Base-by-base conservation (phyloP, 2,797 vertebrate genomes). In the Darevskia nairensis region DNA sequence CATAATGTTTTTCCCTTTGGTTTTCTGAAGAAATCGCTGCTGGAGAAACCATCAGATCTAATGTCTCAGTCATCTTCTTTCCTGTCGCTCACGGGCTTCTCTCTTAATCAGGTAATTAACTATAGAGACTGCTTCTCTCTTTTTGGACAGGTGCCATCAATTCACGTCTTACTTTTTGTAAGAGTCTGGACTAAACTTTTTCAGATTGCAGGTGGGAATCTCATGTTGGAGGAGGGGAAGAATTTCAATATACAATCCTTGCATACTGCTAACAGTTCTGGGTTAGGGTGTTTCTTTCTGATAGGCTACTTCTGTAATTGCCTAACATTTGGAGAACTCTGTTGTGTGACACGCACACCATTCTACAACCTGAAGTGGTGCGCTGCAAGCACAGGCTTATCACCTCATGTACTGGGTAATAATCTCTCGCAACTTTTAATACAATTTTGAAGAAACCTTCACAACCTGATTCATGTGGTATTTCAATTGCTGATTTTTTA, bases 41-140 rank as follows among this genome's bases (percentile, higher is more conserved):
- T 99, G 95, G 98, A 99, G 94, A 98, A 98, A 92, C 97, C 98
- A 61, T 97, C 98, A 3, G 98, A 99, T 89, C 93, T 97, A 89
- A 97, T 98, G 93, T 95, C 97, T 91, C 99, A 98, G 85, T 97
- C 98, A 0, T 97, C 98, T 0, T 98, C 98, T 93, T 98, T 99
- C 90, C 97, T 99, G 93, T 98, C 98, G 80, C 97, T 99, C 23
- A 97, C 98, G 41, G 98, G 98, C 88, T 99, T 99, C 97, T 98
- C 98, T 89, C 97, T 99, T 84, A 98, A 97, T 95, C 99, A 99
- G 98, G 99, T 99, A 93, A 94, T 87, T 39, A 72, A 84, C 13
- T 39, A 17, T 74, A 69, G 76, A 55, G 78, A 72, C 9, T 23
- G 39, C 4, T 32, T 11, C 61, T 86, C 32, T 21, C 17, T 27